These are phyloP conservation scores for Leptopilina boulardi DNA, from an alignment of 1,140 invertebrate species.

Conservation along the genomic window DNA sequence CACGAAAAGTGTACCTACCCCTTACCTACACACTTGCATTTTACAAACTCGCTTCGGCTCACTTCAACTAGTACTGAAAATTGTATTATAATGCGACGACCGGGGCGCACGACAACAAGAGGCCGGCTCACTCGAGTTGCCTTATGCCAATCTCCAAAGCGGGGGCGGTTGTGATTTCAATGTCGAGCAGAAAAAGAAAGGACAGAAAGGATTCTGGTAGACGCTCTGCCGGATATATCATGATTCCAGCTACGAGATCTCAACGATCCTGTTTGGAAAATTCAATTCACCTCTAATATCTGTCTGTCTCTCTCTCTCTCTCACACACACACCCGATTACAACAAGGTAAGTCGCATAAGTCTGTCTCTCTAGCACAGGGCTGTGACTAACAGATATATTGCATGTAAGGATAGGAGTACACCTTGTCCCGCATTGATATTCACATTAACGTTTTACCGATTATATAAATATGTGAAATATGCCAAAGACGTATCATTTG, in stretches of 20 bases:
- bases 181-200: slow-evolving; percentile 52
- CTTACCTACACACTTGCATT: slow-evolving; percentile 31
- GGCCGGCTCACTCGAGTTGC: slow-evolving; percentile 67
- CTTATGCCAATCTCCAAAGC: slow-evolving; percentile 73
- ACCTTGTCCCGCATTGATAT: no score
- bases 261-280: slow-evolving; percentile 13
- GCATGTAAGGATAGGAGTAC: no score
- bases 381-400: no score
- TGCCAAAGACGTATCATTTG: no score
- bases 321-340: no score
- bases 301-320: neutral
- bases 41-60: slow-evolving; percentile 43
- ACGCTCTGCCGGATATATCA: slow-evolving; percentile 13
- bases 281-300: slow-evolving; percentile 7
- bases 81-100: slow-evolving; percentile 72
- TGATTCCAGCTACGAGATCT: neutral
- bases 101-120: slow-evolving; percentile 66
- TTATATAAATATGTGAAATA: no score
- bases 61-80: slow-evolving; percentile 64
- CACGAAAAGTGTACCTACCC: slow-evolving; percentile 25
- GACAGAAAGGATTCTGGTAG: slow-evolving; percentile 40
- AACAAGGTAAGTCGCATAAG: no score
- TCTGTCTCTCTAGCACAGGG: no score
- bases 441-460: no score
- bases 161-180: slow-evolving; percentile 71